Percentiles rank a stretch among this genome's conserved stretches.
Conservation (phyloP, 1,140 invertebrate genomes). For the Drosophila carrolli region DNA sequence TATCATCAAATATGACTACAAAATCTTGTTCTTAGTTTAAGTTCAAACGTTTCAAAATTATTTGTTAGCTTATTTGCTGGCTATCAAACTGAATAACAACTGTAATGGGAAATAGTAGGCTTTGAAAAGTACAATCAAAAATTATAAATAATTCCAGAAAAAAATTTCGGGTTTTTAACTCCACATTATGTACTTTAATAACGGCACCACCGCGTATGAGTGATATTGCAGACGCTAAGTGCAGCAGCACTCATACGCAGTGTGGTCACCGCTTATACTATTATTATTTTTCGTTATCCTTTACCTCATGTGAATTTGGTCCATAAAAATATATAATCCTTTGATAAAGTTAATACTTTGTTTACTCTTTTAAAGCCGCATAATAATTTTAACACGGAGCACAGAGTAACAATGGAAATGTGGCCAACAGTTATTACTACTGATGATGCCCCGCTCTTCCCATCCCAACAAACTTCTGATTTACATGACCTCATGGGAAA, state of each 20-base stretch:
- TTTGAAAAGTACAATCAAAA: too few species aligned
- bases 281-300: background rate
- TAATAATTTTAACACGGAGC: slow-evolving; percentile 10
- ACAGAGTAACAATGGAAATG: slow-evolving; percentile 5
- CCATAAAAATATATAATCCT: background rate
- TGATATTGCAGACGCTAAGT: background rate
- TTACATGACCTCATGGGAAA: slow-evolving; percentile 14
- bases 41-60: too few species aligned
- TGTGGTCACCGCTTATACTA: background rate
- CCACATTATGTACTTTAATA: too few species aligned
- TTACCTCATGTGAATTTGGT: background rate
- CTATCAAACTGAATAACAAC: too few species aligned
- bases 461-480: slow-evolving; percentile 11
- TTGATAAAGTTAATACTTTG: slow-evolving; percentile 4
- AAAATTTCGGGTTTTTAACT: too few species aligned
- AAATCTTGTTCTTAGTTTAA: too few species aligned
- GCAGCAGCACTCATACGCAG: background rate
- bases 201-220: too few species aligned
- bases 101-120: too few species aligned
- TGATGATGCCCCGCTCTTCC: background rate
- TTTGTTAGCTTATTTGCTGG: too few species aligned
- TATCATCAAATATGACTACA: too few species aligned
- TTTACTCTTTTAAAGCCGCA: slow-evolving; percentile 3
- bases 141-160: too few species aligned
- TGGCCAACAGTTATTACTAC: slow-evolving; percentile 18